Conservation (phyloP, 2,113 vertebrate species). For the Cynopterus brachyotis region DNA sequence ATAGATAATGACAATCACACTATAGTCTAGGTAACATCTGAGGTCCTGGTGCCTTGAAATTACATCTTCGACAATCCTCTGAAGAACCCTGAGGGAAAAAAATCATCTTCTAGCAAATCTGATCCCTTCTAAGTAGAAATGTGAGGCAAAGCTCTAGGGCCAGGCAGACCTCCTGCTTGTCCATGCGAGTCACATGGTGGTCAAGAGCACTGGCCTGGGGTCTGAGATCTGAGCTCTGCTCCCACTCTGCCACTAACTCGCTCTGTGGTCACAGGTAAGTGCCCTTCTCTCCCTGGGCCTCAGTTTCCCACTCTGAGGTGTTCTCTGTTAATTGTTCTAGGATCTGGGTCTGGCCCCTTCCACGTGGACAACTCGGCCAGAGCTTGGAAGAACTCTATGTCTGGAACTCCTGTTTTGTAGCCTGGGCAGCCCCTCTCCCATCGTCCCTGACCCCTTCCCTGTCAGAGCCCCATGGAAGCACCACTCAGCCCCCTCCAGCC, state of each 20-base stretch:
- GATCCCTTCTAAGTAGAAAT: background rate
- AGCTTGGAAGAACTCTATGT: background rate
- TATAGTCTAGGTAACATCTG: background rate
- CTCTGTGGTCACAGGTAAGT: rapidly evolving
- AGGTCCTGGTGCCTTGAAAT: background rate
- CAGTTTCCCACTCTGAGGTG: background rate
- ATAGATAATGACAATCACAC: background rate
- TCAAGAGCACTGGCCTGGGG: background rate
- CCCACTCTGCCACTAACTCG: background rate
- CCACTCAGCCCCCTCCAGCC: background rate
- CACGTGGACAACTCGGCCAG: background rate
- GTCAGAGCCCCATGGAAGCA: background rate
- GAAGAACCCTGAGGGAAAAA: background rate
- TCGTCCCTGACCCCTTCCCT: rapidly evolving
- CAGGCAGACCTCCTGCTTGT: background rate
- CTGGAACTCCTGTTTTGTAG: background rate
- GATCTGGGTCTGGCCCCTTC: background rate
- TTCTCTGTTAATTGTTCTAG: background rate
- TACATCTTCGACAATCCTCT: background rate
- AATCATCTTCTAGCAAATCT: background rate
- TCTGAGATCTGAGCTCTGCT: background rate
- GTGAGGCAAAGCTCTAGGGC: background rate
- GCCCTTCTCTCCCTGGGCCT: background rate
- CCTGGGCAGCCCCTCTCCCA: too few relatives aligned
- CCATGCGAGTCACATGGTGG: rapidly evolving